A percentile compares a stretch with the other conserved stretches of the same genome.
Evolutionary conservation across 1,140 invertebrate genomes (phyloP).

Genomic region (Venturia canescens): DNA sequence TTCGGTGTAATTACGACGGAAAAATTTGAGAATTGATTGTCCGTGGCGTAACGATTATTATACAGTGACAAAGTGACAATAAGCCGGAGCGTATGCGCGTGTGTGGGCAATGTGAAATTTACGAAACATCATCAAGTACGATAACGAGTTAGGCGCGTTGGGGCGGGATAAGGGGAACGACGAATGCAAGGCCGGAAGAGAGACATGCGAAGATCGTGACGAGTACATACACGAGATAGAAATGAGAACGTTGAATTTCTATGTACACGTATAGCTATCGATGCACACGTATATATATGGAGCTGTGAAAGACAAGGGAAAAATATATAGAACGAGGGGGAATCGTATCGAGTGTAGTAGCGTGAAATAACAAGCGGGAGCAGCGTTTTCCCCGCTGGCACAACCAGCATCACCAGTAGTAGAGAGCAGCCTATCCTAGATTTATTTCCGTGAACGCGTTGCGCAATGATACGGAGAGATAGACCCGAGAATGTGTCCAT

Average conservation of each 20-base stretch:
- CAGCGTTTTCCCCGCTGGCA: conserved; percentile 16
- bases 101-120: conserved; percentile 11
- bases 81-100: too few species aligned
- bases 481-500: conserved; percentile 38
- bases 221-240: conserved; percentile 4
- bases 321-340: conserved; percentile 4
- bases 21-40: not conserved
- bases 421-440: conserved; percentile 66
- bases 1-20: too few species aligned
- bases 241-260: not conserved
- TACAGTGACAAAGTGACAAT: too few species aligned
- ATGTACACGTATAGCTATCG: not conserved
- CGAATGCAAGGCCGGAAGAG: conserved; percentile 46
- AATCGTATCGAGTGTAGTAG: not conserved
- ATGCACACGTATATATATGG: too few species aligned
- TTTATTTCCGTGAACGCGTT: conserved; percentile 67
- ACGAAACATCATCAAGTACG: not conserved
- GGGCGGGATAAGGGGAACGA: conserved; percentile 7
- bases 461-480: conserved; percentile 56
- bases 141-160: not conserved
- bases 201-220: conserved; percentile 9
- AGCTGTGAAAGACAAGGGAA: too few species aligned
- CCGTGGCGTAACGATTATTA: too few species aligned
- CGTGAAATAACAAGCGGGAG: conserved; percentile 2
- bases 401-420: conserved; percentile 46